These are phyloP conservation scores for Chlorodrepanis virens DNA, from an alignment of 2,113 vertebrate species.

Conservation along the genomic window DNA sequence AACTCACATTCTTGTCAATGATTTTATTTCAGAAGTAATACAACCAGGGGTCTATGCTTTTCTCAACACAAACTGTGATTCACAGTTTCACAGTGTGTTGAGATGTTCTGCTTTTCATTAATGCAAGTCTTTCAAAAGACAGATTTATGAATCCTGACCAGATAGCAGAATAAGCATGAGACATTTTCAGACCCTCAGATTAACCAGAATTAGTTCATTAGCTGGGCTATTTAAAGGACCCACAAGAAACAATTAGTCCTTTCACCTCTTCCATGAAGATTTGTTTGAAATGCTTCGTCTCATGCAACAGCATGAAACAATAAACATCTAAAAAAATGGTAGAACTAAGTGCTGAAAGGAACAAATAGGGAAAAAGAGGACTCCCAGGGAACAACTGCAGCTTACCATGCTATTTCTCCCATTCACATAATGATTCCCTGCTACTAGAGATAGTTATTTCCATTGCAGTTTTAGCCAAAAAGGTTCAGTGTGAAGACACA, in stretches of 20 bases:
- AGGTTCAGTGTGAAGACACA: neutral
- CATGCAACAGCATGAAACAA: neutral
- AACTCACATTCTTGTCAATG: neutral
- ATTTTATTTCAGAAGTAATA: neutral
- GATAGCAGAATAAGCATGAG: fast-evolving
- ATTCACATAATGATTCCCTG: neutral
- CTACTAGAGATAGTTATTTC: neutral
- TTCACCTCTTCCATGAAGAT: neutral
- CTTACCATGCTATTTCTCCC: neutral
- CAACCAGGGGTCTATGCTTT: neutral
- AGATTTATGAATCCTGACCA: neutral
- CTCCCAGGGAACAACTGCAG: neutral
- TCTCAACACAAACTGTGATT: neutral
- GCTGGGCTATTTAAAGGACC: neutral
- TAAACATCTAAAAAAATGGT: neutral
- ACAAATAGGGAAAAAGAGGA: neutral
- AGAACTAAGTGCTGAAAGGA: neutral
- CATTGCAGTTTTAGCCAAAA: neutral
- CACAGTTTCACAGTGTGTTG: neutral
- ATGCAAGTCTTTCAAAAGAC: neutral
- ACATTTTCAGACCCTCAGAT: neutral
- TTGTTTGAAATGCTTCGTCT: neutral
- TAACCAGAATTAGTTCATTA: neutral
- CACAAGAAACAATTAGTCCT: neutral
- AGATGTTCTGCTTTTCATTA: neutral